phyloP scores from a whole-genome alignment of 2,113 vertebrate genomes.

The Gorsachius goisagi region DNA sequence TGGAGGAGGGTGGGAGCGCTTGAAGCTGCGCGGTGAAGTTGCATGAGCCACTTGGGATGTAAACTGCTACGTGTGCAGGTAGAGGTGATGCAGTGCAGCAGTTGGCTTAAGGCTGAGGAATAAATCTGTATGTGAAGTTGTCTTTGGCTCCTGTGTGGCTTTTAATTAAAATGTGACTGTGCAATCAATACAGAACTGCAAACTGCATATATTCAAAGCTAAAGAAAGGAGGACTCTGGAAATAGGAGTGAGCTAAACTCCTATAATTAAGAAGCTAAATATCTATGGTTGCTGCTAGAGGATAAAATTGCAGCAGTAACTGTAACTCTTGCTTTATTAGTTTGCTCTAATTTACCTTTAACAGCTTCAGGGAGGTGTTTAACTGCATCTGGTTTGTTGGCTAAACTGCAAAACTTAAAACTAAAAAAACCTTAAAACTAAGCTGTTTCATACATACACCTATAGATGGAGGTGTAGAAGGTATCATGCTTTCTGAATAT shows the following conservation, averaged over 20 bases:
- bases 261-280: background rate
- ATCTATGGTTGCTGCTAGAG: background rate
- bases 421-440: background rate
- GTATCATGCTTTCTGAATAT: background rate
- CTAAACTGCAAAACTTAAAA: background rate
- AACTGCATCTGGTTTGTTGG: background rate
- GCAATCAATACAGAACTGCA: background rate
- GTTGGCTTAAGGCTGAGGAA: background rate
- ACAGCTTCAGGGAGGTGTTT: background rate
- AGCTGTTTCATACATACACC: background rate
- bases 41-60: background rate
- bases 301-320: background rate
- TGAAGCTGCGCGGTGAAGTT: background rate
- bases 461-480: background rate
- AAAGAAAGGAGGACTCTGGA: background rate
- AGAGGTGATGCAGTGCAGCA: background rate
- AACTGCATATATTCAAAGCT: background rate
- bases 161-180: background rate
- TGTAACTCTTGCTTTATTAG: background rate
- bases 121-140: background rate
- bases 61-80: rapidly evolving
- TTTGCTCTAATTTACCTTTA: background rate
- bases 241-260: background rate
- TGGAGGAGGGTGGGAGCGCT: background rate
- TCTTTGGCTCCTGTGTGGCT: background rate